phyloP scores from a whole-genome alignment of 1,140 invertebrate genomes.

The Nebria ingens region DNA sequence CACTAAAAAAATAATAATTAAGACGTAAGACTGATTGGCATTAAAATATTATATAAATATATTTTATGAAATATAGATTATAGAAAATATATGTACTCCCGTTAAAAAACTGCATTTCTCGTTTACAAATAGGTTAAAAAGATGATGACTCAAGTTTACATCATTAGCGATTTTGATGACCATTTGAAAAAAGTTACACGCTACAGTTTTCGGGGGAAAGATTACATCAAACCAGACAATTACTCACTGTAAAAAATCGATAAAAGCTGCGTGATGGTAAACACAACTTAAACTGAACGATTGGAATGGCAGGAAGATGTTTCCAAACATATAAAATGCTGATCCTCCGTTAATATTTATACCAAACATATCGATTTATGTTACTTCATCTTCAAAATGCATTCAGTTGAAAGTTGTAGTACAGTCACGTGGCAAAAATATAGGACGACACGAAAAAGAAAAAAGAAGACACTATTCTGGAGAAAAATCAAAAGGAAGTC shows the following conservation, averaged over 20 bases:
- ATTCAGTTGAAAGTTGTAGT: conserved; percentile 7
- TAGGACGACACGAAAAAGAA: neutral
- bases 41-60: too few species aligned
- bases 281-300: too few species aligned
- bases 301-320: conserved; percentile 18
- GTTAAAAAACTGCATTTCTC: neutral
- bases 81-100: too few species aligned
- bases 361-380: conserved; percentile 9
- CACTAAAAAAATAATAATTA: too few species aligned
- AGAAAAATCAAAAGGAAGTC: conserved; percentile 8
- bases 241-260: neutral
- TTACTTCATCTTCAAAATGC: neutral
- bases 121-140: conserved; percentile 19
- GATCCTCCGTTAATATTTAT: conserved; percentile 17
- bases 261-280: too few species aligned
- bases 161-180: conserved; percentile 24
- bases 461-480: neutral
- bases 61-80: too few species aligned
- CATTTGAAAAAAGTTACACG: conserved; percentile 16
- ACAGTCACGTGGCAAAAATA: neutral
- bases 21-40: too few species aligned
- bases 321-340: conserved; percentile 26
- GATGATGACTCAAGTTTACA: conserved; percentile 24
- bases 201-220: neutral
- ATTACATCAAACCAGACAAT: neutral